Evolutionary conservation across 2,888 invertebrate genomes (phyloP).

Genomic region (Junonia oenone): DNA sequence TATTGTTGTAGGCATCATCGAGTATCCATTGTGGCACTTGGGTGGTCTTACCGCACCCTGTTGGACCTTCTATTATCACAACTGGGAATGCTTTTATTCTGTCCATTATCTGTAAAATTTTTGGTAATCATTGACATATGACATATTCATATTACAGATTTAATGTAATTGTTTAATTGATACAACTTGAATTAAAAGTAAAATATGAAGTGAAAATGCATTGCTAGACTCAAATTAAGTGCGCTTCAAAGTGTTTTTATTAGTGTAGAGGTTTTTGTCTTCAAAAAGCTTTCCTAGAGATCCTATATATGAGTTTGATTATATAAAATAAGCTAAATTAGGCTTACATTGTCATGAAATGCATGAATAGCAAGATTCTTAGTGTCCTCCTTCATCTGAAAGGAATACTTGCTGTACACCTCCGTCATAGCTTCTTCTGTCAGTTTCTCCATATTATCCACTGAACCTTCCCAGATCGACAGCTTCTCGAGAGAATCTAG

Average conservation of each 20-base stretch:
- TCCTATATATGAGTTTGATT: too few species aligned
- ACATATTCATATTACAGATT: too few species aligned
- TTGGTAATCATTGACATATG: background rate
- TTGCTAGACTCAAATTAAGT: too few species aligned
- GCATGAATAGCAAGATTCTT: slow-evolving; percentile 59
- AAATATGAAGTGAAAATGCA: too few species aligned
- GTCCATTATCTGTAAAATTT: slow-evolving; percentile 81
- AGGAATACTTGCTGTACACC: slow-evolving; percentile 66
- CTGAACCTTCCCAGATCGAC: slow-evolving; percentile 44
- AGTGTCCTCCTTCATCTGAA: slow-evolving; percentile 56
- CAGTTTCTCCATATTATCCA: slow-evolving; percentile 47
- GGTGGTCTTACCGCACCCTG: slow-evolving; percentile 95
- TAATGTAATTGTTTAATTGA: too few species aligned
- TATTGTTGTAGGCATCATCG: slow-evolving; percentile 84
- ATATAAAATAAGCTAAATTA: background rate
- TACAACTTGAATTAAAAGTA: too few species aligned
- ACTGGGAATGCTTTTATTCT: slow-evolving; percentile 85
- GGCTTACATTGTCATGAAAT: slow-evolving; percentile 50
- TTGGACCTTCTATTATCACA: slow-evolving; percentile 92
- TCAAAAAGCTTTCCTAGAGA: too few species aligned
- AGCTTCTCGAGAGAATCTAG: slow-evolving; percentile 61
- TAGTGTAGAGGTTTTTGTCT: too few species aligned
- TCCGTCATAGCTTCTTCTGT: slow-evolving; percentile 62
- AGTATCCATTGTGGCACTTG: slow-evolving; percentile 96
- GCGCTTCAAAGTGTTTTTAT: too few species aligned